These are phyloP conservation scores for Agraylea sexmaculata DNA, from an alignment of 1,140 invertebrate species.

Conservation along the genomic window DNA sequence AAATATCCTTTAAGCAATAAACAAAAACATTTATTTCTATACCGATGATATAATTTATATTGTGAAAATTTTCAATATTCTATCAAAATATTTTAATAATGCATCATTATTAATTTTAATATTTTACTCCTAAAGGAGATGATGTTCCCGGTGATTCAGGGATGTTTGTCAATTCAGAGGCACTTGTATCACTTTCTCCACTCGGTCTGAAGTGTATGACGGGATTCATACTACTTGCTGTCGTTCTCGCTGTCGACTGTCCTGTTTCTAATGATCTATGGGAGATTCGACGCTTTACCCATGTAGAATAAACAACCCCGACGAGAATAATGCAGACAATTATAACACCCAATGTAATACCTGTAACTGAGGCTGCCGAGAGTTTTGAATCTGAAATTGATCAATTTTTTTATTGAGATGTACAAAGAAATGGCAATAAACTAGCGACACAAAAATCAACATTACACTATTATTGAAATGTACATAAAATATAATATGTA, in stretches of 20 bases:
- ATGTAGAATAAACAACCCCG: constrained; percentile 6
- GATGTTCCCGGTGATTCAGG: too few species aligned
- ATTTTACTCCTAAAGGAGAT: too few species aligned
- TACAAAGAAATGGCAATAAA: too few species aligned
- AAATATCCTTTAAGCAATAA: too few species aligned
- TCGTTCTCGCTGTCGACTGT: neutral
- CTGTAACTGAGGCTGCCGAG: constrained; percentile 14
- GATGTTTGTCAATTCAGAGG: constrained; percentile 4
- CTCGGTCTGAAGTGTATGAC: constrained; percentile 2
- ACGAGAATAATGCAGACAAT: constrained; percentile 4
- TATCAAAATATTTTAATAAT: too few species aligned
- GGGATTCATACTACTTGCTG: too few species aligned
- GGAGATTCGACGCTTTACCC: constrained; percentile 3
- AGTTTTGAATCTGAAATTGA: constrained; percentile 10
- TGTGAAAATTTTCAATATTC: too few species aligned
- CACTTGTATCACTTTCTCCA: constrained; percentile 8
- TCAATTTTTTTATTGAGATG: neutral
- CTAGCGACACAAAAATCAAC: too few species aligned
- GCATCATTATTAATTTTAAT: too few species aligned
- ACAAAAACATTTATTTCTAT: too few species aligned
- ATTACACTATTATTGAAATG: too few species aligned
- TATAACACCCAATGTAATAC: constrained; percentile 13
- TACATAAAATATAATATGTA: neutral
- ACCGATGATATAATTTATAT: too few species aligned
- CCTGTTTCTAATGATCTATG: neutral